Evolutionary conservation across 1,140 invertebrate species (phyloP), one percentile per base, ranked within the genome.

Genomic region (Camponotus vicinus): DNA sequence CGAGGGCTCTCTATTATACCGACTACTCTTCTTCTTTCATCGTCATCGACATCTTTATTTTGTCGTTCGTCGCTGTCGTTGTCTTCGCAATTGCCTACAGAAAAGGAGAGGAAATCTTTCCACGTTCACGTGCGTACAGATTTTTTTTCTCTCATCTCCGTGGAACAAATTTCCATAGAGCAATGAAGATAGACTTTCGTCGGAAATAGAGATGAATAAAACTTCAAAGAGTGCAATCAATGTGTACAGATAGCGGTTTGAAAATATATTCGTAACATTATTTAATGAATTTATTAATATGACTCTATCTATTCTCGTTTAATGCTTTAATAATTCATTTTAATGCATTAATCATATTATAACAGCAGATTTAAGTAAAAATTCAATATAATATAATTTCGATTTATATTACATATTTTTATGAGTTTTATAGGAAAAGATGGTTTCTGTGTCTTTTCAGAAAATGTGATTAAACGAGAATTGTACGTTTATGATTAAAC

Each of bases 1-100:
- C 86, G 88, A 84, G 88, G 85, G 76, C 87, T 61, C 73, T 87
- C 79, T 75, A 90, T 90, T 90, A 89, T 89, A 78, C 79, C 55
- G 78, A 84, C 83, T 71, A 71, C 66, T 88, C 88, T 80, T 86
- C 67, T 71, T 77, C 66, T 90, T 89, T 83, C 84, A 75, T 71
- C 73, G 73, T 86, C 78, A 71, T 73, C 63, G 64, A 45, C 85
- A 52, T 86, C 71, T 88, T 84, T 88, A 88, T 89, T 66, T 69
- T 37, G 87, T 18, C 87, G 69, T 52, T 34, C 79, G 52, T 37
- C 66, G 80, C n/a, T 75, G 32, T 40, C 59, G 37, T 55, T 45
- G 73, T 84, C 80, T 59, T 69, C 42, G 78, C 76, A 82, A 82
- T 80, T 66, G 87, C 57, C 42, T 61, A 61, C 40, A 57, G 64